These are phyloP conservation scores for Willowsia nigromaculata DNA, from an alignment of 2,888 invertebrate species.

Conservation along the genomic window DNA sequence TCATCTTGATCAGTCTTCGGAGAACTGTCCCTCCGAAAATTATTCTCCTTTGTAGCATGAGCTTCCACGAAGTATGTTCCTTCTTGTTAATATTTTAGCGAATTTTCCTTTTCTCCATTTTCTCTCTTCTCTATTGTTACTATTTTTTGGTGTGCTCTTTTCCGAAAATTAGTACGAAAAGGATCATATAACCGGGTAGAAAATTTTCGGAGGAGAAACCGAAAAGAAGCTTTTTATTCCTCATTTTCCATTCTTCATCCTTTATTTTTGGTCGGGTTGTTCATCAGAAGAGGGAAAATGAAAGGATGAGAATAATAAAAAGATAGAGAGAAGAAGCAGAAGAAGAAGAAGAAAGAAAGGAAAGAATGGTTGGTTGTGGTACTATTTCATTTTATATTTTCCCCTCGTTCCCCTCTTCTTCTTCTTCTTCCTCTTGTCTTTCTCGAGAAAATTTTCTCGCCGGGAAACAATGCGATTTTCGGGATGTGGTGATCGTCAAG, in stretches of 20 bases:
- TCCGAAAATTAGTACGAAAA: neutral
- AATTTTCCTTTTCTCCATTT: neutral
- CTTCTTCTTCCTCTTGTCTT: conserved; percentile 20
- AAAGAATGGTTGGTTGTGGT: neutral
- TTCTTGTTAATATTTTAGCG: neutral
- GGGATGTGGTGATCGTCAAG: neutral
- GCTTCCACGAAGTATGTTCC: neutral
- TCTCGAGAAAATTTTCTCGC: neutral
- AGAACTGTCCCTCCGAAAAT: no score
- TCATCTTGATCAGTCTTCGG: no score
- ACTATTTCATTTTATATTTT: neutral
- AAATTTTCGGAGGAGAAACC: neutral
- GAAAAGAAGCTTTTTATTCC: neutral
- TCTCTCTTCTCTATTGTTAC: neutral
- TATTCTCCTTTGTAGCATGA: neutral
- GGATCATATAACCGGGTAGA: neutral
- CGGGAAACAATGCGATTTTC: neutral
- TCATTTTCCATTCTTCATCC: neutral
- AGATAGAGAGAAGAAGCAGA: neutral
- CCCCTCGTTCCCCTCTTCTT: neutral
- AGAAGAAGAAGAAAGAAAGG: conserved; percentile 30
- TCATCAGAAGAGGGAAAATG: neutral
- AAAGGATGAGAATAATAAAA: neutral
- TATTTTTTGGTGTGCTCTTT: neutral
- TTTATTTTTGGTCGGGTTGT: neutral